Percentiles rank a stretch among this genome's conserved stretches.
Evolutionary conservation across 1,140 invertebrate genomes (phyloP).

Genomic region (Danaus melanippus): DNA sequence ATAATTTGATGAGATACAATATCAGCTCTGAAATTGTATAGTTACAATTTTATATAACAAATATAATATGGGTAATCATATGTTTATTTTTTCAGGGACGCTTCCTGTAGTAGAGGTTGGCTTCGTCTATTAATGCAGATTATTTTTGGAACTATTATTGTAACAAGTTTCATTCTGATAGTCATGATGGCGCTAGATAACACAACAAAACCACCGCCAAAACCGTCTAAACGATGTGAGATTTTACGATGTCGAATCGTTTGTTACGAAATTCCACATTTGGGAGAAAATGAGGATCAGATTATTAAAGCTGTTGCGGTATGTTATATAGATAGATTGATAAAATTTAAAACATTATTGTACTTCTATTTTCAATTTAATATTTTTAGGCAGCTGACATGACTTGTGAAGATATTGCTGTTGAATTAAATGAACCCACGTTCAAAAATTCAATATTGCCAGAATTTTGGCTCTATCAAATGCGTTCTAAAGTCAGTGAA

Average conservation of each 20-base stretch:
- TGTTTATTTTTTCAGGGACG: constrained; percentile 29
- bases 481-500: constrained; percentile 32
- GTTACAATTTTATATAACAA: no score
- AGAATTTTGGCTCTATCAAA: constrained; percentile 33
- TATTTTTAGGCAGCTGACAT: constrained; percentile 34
- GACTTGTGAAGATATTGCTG: constrained; percentile 28
- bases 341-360: constrained; percentile 6
- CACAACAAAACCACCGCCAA: neutral
- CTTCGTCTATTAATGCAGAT: constrained; percentile 40
- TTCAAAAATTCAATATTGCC: constrained; percentile 44
- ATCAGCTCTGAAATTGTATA: no score
- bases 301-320: constrained; percentile 36
- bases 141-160: constrained; percentile 43
- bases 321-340: constrained; percentile 9
- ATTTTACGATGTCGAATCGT: constrained; percentile 31
- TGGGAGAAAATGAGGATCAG: constrained; percentile 31
- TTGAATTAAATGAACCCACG: constrained; percentile 30
- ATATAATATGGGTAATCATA: neutral
- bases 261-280: constrained; percentile 35
- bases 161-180: constrained; percentile 53
- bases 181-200: constrained; percentile 31
- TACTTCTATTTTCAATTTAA: constrained; percentile 13
- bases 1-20: no score
- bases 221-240: constrained; percentile 10
- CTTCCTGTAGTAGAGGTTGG: constrained; percentile 54